These are phyloP conservation scores for Coelogynopora nodosa DNA, from an alignment of 2,888 invertebrate species.

Conservation along the genomic window DNA sequence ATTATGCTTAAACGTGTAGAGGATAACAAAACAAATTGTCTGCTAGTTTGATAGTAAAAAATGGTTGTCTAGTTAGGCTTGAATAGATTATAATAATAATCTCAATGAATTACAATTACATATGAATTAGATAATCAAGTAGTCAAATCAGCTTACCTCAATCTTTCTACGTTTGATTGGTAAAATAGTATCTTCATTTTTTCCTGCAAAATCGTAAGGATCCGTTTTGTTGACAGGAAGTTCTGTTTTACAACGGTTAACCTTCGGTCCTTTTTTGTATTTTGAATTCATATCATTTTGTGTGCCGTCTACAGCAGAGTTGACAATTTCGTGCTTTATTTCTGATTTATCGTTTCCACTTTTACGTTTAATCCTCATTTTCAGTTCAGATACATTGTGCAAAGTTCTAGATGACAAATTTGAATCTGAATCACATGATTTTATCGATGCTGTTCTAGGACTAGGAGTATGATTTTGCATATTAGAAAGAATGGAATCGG, in stretches of 20 bases:
- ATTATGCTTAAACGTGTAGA: too few species aligned
- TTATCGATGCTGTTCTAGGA: not conserved
- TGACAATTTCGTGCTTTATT: not conserved
- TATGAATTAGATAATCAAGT: too few species aligned
- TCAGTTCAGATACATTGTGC: slow-evolving; percentile 8
- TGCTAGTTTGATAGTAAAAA: too few species aligned
- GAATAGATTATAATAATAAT: too few species aligned
- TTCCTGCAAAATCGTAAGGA: not conserved
- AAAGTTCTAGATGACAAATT: not conserved
- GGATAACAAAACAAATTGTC: too few species aligned
- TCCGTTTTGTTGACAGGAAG: not conserved
- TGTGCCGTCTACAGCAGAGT: not conserved
- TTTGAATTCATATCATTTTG: not conserved
- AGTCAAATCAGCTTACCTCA: slow-evolving; percentile 9
- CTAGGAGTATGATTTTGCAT: not conserved
- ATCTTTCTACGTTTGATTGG: not conserved
- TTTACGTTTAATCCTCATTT: slow-evolving; percentile 4
- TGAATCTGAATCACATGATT: slow-evolving; percentile 10
- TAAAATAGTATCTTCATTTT: not conserved
- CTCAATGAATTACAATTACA: too few species aligned
- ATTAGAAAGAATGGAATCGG: not conserved
- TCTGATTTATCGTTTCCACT: slow-evolving; percentile 1
- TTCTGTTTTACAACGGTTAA: not conserved
- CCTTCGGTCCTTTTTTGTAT: not conserved
- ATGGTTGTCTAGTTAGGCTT: too few species aligned